Evolutionary conservation across 2,888 invertebrate genomes (phyloP).

Genomic region (Euplagia quadripunctaria): DNA sequence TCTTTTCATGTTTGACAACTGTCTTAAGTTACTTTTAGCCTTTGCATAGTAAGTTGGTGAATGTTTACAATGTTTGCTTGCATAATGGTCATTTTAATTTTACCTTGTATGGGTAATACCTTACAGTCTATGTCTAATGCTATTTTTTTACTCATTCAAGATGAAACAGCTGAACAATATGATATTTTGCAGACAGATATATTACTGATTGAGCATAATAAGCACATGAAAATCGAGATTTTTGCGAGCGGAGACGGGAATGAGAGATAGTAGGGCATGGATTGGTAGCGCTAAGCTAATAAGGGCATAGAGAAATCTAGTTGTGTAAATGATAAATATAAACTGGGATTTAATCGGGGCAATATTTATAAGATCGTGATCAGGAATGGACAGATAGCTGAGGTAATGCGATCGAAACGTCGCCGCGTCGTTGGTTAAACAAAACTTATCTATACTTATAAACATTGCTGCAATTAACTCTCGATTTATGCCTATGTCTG

Average conservation of each 20-base stretch:
- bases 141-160: too few relatives aligned
- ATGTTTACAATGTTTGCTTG: too few relatives aligned
- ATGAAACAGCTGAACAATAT: too few relatives aligned
- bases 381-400: neutral
- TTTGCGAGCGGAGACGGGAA: neutral
- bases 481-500: neutral
- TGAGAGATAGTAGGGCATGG: neutral
- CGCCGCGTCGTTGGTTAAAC: slow-evolving; percentile 9
- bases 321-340: slow-evolving; percentile 5
- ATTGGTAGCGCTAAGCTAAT: neutral
- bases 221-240: neutral
- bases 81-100: too few relatives aligned
- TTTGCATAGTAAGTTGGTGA: too few relatives aligned
- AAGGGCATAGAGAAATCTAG: slow-evolving; percentile 2
- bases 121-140: too few relatives aligned
- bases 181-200: too few relatives aligned
- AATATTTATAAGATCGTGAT: slow-evolving; percentile 7
- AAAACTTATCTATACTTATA: slow-evolving; percentile 22
- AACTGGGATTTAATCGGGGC: slow-evolving; percentile 7
- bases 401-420: slow-evolving; percentile 8
- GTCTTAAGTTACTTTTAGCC: too few relatives aligned
- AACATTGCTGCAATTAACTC: neutral
- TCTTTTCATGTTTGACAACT: too few relatives aligned
- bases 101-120: too few relatives aligned
- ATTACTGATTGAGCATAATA: too few relatives aligned